These are phyloP conservation scores for Nothobranchius kuhntae DNA, from an alignment of 2,113 vertebrate genomes.

Conservation along the genomic window DNA sequence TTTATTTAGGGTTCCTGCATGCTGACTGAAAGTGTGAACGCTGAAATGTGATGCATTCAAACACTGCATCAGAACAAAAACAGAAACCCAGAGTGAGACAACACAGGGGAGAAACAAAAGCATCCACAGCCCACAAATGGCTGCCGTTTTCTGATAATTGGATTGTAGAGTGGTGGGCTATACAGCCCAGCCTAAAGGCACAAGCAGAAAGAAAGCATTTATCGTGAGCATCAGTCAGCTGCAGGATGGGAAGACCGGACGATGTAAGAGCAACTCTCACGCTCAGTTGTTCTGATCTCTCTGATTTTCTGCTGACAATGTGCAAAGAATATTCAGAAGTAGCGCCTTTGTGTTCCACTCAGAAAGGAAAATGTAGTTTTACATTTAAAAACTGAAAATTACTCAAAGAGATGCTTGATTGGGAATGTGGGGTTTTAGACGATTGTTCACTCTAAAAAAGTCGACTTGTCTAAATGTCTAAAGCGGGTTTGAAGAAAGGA, in stretches of 20 bases:
- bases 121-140: conserved; percentile 49
- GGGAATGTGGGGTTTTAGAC: no score
- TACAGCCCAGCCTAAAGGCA: conserved; percentile 36
- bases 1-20: neutral
- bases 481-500: no score
- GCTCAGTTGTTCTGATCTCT: neutral
- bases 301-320: neutral
- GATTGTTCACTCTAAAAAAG: no score
- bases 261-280: neutral
- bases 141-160: conserved; percentile 67
- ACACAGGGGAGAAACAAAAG: conserved; percentile 21
- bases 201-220: conserved; percentile 34
- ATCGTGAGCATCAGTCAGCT: conserved; percentile 34
- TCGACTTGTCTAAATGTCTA: no score
- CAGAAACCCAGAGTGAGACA: conserved; percentile 16
- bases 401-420: no score
- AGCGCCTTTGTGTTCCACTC: no score
- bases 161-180: conserved; percentile 31
- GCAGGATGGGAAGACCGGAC: conserved; percentile 14
- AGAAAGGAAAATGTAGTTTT: no score
- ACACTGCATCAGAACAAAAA: conserved; percentile 16
- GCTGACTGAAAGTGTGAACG: conserved; percentile 5
- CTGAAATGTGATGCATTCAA: conserved; percentile 17
- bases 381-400: no score
- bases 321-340: no score